Evolutionary conservation across 2,888 invertebrate genomes (phyloP).

Genomic region (Sepioteuthis lessoniana): DNA sequence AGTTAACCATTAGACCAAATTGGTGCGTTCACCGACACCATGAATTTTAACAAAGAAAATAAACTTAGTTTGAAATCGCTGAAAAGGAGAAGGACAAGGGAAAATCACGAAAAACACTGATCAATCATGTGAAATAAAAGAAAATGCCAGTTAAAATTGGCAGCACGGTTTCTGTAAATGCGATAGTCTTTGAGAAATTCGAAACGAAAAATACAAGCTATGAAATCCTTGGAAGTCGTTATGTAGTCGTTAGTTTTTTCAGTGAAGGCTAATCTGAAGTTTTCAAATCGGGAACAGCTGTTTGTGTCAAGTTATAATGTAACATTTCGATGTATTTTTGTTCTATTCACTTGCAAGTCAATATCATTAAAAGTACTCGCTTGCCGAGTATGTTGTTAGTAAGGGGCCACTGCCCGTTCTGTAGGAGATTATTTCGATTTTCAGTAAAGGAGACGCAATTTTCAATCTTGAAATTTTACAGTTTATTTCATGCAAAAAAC

Average conservation of each 20-base stretch:
- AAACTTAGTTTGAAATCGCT: too few relatives aligned
- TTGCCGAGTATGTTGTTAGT: background rate
- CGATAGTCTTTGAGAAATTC: background rate
- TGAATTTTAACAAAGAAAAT: too few relatives aligned
- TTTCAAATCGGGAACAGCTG: background rate
- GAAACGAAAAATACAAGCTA: background rate
- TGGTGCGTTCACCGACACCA: too few relatives aligned
- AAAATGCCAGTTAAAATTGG: background rate
- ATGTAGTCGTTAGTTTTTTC: background rate
- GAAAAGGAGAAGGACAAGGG: too few relatives aligned
- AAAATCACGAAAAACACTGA: too few relatives aligned
- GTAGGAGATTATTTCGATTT: background rate
- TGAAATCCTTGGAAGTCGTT: background rate
- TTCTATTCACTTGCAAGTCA: background rate
- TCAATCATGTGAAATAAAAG: background rate
- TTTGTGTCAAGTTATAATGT: background rate
- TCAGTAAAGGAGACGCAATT: background rate
- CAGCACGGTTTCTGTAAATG: background rate
- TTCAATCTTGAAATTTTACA: too few relatives aligned
- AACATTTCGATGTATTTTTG: background rate
- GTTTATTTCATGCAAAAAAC: too few relatives aligned
- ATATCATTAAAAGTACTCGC: background rate
- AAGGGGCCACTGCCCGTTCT: background rate
- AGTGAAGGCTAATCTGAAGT: background rate
- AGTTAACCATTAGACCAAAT: too few relatives aligned